Conservation (phyloP, 2,797 vertebrate species). For the Melanotaenia pygmaea region DNA sequence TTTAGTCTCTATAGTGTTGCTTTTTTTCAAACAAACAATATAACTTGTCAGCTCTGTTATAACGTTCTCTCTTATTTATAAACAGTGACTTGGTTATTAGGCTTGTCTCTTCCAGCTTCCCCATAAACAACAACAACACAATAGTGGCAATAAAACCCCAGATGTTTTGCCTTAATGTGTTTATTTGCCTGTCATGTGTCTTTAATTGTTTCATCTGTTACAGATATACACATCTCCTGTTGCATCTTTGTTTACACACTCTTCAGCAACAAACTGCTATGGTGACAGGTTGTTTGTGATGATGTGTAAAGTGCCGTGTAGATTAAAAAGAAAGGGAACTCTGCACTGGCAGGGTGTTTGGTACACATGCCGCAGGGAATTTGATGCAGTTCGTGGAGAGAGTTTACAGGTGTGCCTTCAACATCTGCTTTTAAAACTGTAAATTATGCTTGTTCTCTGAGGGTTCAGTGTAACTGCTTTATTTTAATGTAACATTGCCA, state of each 20-base stretch:
- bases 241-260: slow-evolving; percentile 74
- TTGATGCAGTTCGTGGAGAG: slow-evolving; percentile 13
- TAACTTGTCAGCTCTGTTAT: slow-evolving; percentile 52
- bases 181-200: slow-evolving; percentile 73
- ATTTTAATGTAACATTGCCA: slow-evolving; percentile 1
- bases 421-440: slow-evolving; percentile 67
- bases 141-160: slow-evolving; percentile 37
- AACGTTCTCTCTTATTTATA: slow-evolving; percentile 23
- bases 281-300: slow-evolving; percentile 64
- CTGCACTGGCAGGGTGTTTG: slow-evolving; percentile 34
- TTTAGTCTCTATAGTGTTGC: not conserved
- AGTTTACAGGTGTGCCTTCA: slow-evolving; percentile 70
- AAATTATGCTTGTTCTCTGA: slow-evolving; percentile 47
- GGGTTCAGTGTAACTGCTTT: slow-evolving; percentile 13
- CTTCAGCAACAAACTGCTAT: slow-evolving; percentile 53
- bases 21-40: slow-evolving; percentile 36
- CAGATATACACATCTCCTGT: slow-evolving; percentile 70
- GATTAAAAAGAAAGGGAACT: slow-evolving; percentile 43
- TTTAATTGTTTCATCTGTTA: slow-evolving; percentile 73
- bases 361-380: slow-evolving; percentile 43
- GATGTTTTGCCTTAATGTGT: slow-evolving; percentile 63
- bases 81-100: slow-evolving; percentile 9
- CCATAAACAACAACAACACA: slow-evolving; percentile 29
- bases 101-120: slow-evolving; percentile 17
- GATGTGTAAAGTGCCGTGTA: not conserved